Conservation (phyloP, 2,797 vertebrate species). For the Pterois miles region DNA sequence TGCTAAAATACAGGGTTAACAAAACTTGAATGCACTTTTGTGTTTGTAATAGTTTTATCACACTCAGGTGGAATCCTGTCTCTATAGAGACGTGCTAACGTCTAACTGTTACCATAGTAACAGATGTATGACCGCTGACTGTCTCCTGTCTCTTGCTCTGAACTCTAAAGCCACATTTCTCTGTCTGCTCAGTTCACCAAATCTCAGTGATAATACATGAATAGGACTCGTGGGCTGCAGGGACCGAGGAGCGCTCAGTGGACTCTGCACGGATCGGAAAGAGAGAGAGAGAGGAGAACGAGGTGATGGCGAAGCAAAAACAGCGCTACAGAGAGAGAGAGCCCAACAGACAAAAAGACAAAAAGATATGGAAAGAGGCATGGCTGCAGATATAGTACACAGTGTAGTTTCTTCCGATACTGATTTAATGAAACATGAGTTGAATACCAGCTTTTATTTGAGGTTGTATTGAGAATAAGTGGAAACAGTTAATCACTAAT, state of each 20-base stretch:
- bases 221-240: background rate
- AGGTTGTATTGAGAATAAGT: too few species aligned
- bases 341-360: background rate
- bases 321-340: background rate
- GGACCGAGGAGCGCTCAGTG: background rate
- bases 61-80: background rate
- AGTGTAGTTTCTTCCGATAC: too few species aligned
- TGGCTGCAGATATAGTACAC: background rate
- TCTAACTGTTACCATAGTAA: constrained; percentile 3
- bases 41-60: background rate
- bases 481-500: too few species aligned
- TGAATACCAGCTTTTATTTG: background rate
- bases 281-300: background rate
- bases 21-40: background rate
- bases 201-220: constrained; percentile 10
- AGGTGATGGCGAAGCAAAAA: background rate
- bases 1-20: background rate
- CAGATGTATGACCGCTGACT: background rate
- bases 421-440: too few species aligned
- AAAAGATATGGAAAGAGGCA: background rate
- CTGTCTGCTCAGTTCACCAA: constrained; percentile 10
- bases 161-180: constrained; percentile 12
- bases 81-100: background rate
- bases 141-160: background rate
- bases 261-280: background rate